Conservation (phyloP, 2,888 invertebrate genomes). For the Rhopalosiphum nymphaeae region DNA sequence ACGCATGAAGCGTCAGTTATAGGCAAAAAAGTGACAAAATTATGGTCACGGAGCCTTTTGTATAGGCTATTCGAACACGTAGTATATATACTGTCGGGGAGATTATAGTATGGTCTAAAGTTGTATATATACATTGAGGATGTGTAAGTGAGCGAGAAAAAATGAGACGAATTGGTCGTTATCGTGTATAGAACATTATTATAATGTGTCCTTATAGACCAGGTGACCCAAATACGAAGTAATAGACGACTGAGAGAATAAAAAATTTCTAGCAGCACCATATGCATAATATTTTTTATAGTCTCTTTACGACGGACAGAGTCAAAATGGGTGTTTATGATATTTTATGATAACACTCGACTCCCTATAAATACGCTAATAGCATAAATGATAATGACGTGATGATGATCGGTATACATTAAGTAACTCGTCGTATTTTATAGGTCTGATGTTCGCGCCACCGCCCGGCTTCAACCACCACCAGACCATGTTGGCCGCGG, state of each 20-base stretch:
- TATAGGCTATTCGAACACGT: neutral
- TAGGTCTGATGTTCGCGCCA: slow-evolving; percentile 72
- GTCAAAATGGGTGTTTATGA: neutral
- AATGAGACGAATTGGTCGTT: neutral
- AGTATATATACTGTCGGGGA: neutral
- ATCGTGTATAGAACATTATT: too few species aligned
- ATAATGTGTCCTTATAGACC: too few species aligned
- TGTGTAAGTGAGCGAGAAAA: neutral
- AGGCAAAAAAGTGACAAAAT: neutral
- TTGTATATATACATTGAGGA: neutral
- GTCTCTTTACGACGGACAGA: neutral
- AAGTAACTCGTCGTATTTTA: slow-evolving; percentile 29
- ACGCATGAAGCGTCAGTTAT: neutral
- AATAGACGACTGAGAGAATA: too few species aligned
- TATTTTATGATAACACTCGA: neutral
- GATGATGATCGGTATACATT: neutral
- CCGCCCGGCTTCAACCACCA: slow-evolving; percentile 68
- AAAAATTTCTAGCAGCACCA: too few species aligned
- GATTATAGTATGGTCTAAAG: neutral
- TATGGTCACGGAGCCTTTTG: neutral
- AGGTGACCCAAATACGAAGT: too few species aligned
- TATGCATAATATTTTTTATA: neutral
- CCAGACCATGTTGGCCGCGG: slow-evolving; percentile 57
- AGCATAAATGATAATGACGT: neutral
- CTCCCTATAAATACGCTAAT: too few species aligned